Conservation (phyloP, 2,888 invertebrate species). For the Sesamia inferens region DNA sequence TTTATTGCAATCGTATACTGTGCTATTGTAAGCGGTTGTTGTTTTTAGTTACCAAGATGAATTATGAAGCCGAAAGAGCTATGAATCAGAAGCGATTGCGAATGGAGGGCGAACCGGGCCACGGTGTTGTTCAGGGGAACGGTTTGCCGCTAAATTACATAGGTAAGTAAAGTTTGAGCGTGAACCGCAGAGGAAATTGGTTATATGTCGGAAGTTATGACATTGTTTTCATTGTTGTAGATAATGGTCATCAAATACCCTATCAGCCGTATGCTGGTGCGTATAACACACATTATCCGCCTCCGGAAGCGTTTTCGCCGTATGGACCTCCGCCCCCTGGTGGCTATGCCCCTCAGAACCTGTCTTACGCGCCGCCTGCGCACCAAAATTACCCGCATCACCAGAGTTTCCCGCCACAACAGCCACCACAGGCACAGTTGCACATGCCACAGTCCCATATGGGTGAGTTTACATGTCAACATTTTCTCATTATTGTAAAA, state of each 20-base stretch:
- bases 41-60: conserved; percentile 89
- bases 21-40: conserved; percentile 75
- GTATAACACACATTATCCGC: conserved; percentile 88
- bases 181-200: conserved; percentile 64
- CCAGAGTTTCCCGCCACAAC: conserved; percentile 87
- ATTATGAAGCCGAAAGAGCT: conserved; percentile 89
- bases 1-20: conserved; percentile 65
- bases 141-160: conserved; percentile 89
- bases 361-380: conserved; percentile 88
- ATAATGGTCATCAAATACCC: conserved; percentile 89
- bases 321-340: conserved; percentile 87
- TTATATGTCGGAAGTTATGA: conserved; percentile 31
- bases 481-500: conserved; percentile 29
- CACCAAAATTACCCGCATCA: conserved; percentile 89
- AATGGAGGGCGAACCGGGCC: conserved; percentile 89
- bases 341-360: conserved; percentile 86
- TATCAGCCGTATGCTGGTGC: conserved; percentile 88
- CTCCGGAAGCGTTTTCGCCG: conserved; percentile 87
- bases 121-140: conserved; percentile 88
- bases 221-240: conserved; percentile 74
- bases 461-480: conserved; percentile 75
- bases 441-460: conserved; percentile 88
- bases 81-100: conserved; percentile 89
- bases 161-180: conserved; percentile 74
- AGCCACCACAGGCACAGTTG: conserved; percentile 83